A percentile compares a stretch with the other conserved stretches of the same genome.
phyloP scores from a whole-genome alignment of 2,888 invertebrate genomes.

The Lottia gigantea region DNA sequence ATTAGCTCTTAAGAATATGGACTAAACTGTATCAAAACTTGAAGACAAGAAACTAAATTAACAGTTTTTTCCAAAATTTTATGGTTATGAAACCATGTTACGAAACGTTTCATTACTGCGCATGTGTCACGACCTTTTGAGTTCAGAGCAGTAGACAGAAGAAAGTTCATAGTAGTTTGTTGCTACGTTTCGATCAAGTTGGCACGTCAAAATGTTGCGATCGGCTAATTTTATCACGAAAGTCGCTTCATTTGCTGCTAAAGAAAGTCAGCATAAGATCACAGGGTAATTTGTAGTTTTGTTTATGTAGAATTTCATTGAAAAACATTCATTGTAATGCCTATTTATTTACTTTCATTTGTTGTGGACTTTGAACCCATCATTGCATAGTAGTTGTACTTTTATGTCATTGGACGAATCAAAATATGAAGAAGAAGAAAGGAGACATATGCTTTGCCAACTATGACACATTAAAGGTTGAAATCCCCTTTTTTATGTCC shows the following conservation, averaged over 20 bases:
- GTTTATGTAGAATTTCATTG: not conserved
- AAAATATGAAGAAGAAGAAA: too few relatives aligned
- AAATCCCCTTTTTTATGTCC: too few relatives aligned
- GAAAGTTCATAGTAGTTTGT: not conserved
- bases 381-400: too few relatives aligned
- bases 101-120: not conserved
- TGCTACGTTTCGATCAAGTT: not conserved
- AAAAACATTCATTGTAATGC: not conserved
- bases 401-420: too few relatives aligned
- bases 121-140: not conserved
- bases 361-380: conserved; percentile 3
- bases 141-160: conserved; percentile 4
- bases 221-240: not conserved
- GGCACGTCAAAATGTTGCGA: conserved; percentile 5
- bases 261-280: not conserved
- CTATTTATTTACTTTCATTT: too few relatives aligned
- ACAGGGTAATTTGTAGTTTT: not conserved
- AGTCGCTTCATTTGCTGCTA: not conserved
- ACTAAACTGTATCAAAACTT: too few relatives aligned
- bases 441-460: too few relatives aligned
- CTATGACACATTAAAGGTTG: too few relatives aligned
- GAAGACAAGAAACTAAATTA: too few relatives aligned
- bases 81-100: not conserved
- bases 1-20: too few relatives aligned
- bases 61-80: too few relatives aligned